These are phyloP conservation scores for Tetramorium simillimum DNA, from an alignment of 1,140 invertebrate genomes.

Conservation along the genomic window DNA sequence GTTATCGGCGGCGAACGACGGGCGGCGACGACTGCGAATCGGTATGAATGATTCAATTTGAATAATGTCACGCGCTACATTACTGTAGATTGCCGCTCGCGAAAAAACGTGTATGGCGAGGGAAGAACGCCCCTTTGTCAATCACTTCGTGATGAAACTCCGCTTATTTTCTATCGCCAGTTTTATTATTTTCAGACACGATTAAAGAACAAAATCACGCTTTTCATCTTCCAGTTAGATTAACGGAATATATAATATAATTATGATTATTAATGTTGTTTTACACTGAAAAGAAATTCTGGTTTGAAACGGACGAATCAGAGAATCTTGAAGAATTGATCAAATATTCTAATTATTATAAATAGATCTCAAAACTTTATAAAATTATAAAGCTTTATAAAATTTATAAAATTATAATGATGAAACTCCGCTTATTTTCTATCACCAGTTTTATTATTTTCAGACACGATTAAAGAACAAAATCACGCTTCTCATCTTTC, in stretches of 20 bases:
- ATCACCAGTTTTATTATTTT: background rate
- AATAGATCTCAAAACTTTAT: too few species aligned
- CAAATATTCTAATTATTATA: too few species aligned
- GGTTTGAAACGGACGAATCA: too few species aligned
- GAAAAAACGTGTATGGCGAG: background rate
- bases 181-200: background rate
- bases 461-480: background rate
- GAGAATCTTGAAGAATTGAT: too few species aligned
- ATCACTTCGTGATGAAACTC: background rate
- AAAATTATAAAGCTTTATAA: too few species aligned
- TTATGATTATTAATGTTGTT: too few species aligned
- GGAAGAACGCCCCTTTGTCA: background rate
- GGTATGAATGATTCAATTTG: slow-evolving; percentile 35
- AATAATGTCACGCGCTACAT: slow-evolving; percentile 37
- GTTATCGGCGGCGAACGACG: slow-evolving; percentile 6
- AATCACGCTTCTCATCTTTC: background rate
- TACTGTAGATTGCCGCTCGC: slow-evolving; percentile 9
- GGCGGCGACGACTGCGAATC: slow-evolving; percentile 11
- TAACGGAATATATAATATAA: background rate
- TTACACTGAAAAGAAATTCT: too few species aligned
- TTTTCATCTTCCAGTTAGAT: background rate
- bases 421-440: background rate
- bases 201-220: background rate
- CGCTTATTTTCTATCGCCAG: background rate
- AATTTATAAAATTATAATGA: too few species aligned